These are phyloP conservation scores for Spodoptera littoralis DNA, from an alignment of 2,888 invertebrate genomes.

Conservation along the genomic window DNA sequence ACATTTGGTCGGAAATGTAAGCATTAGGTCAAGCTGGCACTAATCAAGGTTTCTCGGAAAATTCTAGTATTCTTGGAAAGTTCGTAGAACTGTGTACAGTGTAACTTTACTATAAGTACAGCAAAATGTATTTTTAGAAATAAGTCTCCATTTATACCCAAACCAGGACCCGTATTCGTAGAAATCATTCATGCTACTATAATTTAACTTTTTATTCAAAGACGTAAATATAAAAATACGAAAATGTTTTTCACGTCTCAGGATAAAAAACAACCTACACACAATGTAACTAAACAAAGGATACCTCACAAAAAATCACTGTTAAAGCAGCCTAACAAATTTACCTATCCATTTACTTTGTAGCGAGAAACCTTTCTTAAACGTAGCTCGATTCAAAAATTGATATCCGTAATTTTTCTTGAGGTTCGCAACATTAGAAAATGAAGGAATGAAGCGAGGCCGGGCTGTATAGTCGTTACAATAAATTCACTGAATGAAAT, in stretches of 20 bases:
- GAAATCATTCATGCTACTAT: too few relatives aligned
- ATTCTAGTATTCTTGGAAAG: background rate
- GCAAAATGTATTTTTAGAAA: background rate
- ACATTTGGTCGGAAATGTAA: background rate
- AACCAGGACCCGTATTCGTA: too few relatives aligned
- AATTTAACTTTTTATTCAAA: too few relatives aligned
- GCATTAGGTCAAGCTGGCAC: conserved; percentile 1
- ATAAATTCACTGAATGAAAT: conserved; percentile 55
- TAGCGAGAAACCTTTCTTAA: conserved; percentile 32
- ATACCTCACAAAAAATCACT: conserved; percentile 15
- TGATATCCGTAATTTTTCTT: conserved; percentile 42
- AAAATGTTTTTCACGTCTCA: too few relatives aligned
- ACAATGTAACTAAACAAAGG: conserved; percentile 11
- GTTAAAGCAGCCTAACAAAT: conserved; percentile 7
- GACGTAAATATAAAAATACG: too few relatives aligned
- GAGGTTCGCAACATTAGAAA: conserved; percentile 32
- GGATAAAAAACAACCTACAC: background rate
- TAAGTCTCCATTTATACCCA: too few relatives aligned
- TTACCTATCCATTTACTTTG: conserved; percentile 33
- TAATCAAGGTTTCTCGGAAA: conserved; percentile 5
- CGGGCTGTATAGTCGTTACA: conserved; percentile 44
- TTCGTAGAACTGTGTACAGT: background rate
- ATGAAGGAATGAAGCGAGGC: conserved; percentile 35
- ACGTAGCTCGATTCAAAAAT: conserved; percentile 37
- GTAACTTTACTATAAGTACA: background rate